Conservation (phyloP, 2,797 vertebrate genomes). For the Rhinophrynus dorsalis region DNA sequence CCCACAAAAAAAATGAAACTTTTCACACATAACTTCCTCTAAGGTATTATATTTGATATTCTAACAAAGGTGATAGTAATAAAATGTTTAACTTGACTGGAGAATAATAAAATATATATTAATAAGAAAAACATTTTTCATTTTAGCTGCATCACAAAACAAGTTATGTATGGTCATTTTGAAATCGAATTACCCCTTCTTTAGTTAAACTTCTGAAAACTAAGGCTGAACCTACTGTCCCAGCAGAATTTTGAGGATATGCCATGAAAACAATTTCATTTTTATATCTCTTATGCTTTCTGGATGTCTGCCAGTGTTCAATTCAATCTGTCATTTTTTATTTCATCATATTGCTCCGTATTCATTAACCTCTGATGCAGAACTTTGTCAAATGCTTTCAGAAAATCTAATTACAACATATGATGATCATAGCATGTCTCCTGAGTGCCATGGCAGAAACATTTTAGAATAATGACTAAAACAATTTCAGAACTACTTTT, state of each 20-base stretch:
- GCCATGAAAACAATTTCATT: conserved; percentile 47
- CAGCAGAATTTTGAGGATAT: neutral
- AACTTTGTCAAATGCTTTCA: conserved; percentile 59
- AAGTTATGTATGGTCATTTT: too few species aligned
- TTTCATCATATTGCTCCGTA: conserved; percentile 55
- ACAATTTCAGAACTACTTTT: too few species aligned
- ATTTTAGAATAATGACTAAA: too few species aligned
- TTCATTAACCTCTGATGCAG: conserved; percentile 56
- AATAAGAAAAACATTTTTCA: too few species aligned
- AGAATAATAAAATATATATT: too few species aligned
- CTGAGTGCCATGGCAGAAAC: conserved; percentile 45
- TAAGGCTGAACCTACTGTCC: neutral
- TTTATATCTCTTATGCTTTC: conserved; percentile 54
- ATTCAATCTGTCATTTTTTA: conserved; percentile 56
- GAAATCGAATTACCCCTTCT: too few species aligned
- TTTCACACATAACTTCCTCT: too few species aligned
- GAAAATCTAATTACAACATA: conserved; percentile 55
- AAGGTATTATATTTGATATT: too few species aligned
- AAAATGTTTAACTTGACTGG: too few species aligned
- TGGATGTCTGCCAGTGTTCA: conserved; percentile 54
- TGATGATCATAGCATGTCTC: conserved; percentile 37
- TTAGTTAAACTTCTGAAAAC: neutral
- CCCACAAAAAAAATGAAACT: too few species aligned
- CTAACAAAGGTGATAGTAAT: too few species aligned
- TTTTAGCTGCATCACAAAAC: too few species aligned